Conservation (phyloP, 1,140 invertebrate species). For the Whitmania pigra region DNA sequence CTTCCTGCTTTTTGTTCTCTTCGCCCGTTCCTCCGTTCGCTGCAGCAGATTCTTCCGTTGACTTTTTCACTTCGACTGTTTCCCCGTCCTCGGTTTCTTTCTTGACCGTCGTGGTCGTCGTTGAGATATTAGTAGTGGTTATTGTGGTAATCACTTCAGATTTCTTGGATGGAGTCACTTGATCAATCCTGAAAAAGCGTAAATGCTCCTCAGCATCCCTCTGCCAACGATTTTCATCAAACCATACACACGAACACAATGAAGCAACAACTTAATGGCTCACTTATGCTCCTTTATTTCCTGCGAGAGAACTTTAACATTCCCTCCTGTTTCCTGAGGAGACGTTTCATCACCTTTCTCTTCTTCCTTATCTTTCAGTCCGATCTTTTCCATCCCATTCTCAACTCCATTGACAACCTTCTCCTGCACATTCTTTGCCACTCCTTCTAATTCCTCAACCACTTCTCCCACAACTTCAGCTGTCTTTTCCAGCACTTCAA, state of each 20-base stretch:
- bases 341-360: neutral
- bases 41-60: neutral
- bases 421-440: neutral
- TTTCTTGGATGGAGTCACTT: slow-evolving; percentile 10
- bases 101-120: neutral
- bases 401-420: neutral
- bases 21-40: neutral
- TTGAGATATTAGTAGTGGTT: neutral
- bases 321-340: neutral
- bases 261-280: neutral
- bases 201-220: neutral
- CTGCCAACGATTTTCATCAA: too few species aligned
- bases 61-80: neutral
- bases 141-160: slow-evolving; percentile 12
- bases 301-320: neutral
- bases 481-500: neutral
- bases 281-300: slow-evolving; percentile 5
- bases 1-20: neutral
- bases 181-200: neutral
- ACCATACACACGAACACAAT: neutral
- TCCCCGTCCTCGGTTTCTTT: neutral
- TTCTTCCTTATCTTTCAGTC: neutral
- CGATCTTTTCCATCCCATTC: neutral
- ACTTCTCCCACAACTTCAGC: neutral
- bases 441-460: neutral